Base-by-base conservation (phyloP, 1,140 invertebrate species). In the Trypoxylus dichotomus region DNA sequence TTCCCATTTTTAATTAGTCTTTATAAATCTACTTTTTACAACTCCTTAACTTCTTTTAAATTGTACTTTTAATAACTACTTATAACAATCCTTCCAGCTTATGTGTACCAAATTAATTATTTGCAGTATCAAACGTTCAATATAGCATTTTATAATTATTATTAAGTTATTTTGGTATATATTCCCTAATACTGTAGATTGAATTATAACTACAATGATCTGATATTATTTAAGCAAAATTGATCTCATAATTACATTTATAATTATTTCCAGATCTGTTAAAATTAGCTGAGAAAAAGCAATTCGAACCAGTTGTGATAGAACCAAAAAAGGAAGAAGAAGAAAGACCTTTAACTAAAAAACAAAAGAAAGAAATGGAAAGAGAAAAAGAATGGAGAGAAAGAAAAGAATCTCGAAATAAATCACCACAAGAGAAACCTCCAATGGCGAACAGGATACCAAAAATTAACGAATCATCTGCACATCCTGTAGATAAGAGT, bases 281-380 rank as follows among this genome's bases (percentile, higher is more conserved):
- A 0, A 93, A 94, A 85, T 85, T 97, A 15, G 95, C 95, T 7
- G 92, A 94, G 80, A 90, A 95, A 83, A 96, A 96, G 84, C 94
- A 95, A 80, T 89, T 91, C 85, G 93, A 95, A 85, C 94, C 94
- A 0, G 86, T 95, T 41, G 84, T 91, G 13, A 84, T 88, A 43
- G 90, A 92, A 82, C 87, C 92, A 79, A 91, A 91, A 84, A 84
- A 85, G 24, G 83, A 86, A 73, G 89, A 91, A 63, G 93, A 93
- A 79, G 93, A 93, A 80, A 87, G 92, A 73, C 85, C 91, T 7
- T 92, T 96, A 88, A 96, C 95, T 0, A 93, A 94, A 78, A 94
- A 92, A 80, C 94, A 96, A 82, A 94, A 91, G 81, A 88, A 89
- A 60, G 93, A 95, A 83, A 90, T 91, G 83, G 90, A 93, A 81